These are phyloP conservation scores for Magallana nippona DNA, from an alignment of 2,888 invertebrate genomes.

Conservation along the genomic window DNA sequence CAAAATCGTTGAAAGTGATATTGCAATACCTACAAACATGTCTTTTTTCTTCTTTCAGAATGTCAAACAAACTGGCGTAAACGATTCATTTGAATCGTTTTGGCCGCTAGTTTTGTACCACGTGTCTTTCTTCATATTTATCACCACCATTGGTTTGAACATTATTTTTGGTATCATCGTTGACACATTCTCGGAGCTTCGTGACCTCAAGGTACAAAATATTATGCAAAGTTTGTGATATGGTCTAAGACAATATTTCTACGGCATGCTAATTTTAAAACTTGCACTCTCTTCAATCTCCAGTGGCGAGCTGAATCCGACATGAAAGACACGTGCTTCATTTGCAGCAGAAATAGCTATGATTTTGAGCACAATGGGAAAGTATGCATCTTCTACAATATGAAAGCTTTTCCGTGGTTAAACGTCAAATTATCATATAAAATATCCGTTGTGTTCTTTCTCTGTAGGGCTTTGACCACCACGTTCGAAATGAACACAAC, in stretches of 20 bases:
- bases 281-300: slow-evolving; percentile 44
- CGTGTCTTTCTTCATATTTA: slow-evolving; percentile 80
- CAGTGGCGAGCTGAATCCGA: slow-evolving; percentile 80
- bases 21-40: too few species aligned
- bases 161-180: slow-evolving; percentile 81
- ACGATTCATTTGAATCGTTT: slow-evolving; percentile 69
- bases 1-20: too few species aligned
- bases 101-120: slow-evolving; percentile 79
- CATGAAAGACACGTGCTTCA: slow-evolving; percentile 80
- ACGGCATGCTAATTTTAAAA: neutral
- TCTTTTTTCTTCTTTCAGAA: slow-evolving; percentile 56
- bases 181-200: slow-evolving; percentile 80
- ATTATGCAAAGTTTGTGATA: neutral
- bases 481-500: slow-evolving; percentile 79
- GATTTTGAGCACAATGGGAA: slow-evolving; percentile 80
- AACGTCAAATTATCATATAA: too few species aligned
- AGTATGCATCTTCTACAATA: slow-evolving; percentile 56
- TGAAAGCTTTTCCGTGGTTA: too few species aligned
- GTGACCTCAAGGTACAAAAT: slow-evolving; percentile 78
- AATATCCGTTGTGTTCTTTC: neutral
- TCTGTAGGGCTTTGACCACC: slow-evolving; percentile 78
- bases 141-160: slow-evolving; percentile 80
- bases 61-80: slow-evolving; percentile 66
- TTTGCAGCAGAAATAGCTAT: slow-evolving; percentile 79
- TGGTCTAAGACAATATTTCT: neutral